A percentile compares a stretch with the other conserved stretches of the same genome.
Evolutionary conservation across 2,113 vertebrate genomes (phyloP).

Genomic region (Dromaius novaehollandiae): DNA sequence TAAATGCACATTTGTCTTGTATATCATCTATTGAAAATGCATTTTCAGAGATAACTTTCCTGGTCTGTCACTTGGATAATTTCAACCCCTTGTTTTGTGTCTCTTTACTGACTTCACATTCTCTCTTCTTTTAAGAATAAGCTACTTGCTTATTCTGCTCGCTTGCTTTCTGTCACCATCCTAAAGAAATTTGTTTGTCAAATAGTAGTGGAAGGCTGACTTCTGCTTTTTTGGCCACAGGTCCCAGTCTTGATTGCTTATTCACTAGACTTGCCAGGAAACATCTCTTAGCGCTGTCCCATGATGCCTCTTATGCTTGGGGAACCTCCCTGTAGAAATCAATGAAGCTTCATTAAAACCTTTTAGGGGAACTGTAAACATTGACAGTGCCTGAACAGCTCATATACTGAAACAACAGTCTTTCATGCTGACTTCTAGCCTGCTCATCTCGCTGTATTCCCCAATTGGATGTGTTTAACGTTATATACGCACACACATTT

Average conservation of each 20-base stretch:
- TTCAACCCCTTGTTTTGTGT: background rate
- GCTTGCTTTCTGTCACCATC: background rate
- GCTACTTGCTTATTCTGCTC: background rate
- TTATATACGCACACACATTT: too few relatives aligned
- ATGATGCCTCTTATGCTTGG: background rate
- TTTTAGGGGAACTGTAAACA: background rate
- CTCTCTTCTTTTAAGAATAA: background rate
- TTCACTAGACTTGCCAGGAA: background rate
- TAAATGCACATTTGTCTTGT: accelerated
- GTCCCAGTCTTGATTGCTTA: background rate
- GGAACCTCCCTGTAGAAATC: background rate
- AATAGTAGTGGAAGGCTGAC: background rate
- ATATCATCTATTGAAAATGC: background rate
- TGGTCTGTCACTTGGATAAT: background rate
- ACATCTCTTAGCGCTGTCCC: background rate
- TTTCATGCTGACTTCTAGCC: background rate
- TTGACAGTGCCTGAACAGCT: background rate
- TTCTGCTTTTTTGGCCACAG: background rate
- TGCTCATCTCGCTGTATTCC: background rate
- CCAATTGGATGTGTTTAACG: too few relatives aligned
- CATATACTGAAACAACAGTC: background rate
- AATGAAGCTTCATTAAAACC: background rate
- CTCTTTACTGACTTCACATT: background rate
- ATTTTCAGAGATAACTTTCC: accelerated
- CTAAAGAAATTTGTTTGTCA: background rate